A percentile compares a stretch with the other conserved stretches of the same genome.
phyloP scores from a whole-genome alignment of 2,888 invertebrate genomes.

The Drosophila vallismaia region DNA sequence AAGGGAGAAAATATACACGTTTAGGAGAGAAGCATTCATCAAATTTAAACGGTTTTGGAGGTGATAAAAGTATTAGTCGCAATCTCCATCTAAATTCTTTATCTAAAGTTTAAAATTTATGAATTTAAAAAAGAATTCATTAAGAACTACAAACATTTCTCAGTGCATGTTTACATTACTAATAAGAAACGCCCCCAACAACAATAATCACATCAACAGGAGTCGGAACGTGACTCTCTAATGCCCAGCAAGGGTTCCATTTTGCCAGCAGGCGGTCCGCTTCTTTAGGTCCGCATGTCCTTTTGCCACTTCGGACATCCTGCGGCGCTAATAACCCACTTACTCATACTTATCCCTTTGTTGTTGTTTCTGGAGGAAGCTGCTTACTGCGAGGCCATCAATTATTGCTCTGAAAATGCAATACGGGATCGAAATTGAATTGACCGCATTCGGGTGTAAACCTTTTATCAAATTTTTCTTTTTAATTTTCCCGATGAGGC shows the following conservation, averaged over 20 bases:
- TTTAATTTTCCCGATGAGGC: slow-evolving; percentile 2
- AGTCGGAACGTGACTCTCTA: slow-evolving; percentile 64
- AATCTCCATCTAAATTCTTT: too few relatives aligned
- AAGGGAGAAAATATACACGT: neutral
- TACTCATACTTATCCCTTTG: slow-evolving; percentile 80
- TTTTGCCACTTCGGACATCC: slow-evolving; percentile 58
- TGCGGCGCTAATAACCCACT: slow-evolving; percentile 81
- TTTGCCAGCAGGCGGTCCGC: slow-evolving; percentile 50
- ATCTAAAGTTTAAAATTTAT: too few relatives aligned
- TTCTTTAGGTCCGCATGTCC: slow-evolving; percentile 19
- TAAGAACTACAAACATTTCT: slow-evolving; percentile 8
- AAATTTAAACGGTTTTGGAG: too few relatives aligned
- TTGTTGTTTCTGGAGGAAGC: slow-evolving; percentile 28
- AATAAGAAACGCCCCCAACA: slow-evolving; percentile 70
- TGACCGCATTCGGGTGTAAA: slow-evolving; percentile 56
- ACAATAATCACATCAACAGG: slow-evolving; percentile 50
- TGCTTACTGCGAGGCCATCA: slow-evolving; percentile 54
- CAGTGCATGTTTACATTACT: slow-evolving; percentile 65
- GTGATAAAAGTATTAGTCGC: too few relatives aligned
- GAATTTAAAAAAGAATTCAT: neutral
- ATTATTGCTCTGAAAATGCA: slow-evolving; percentile 50
- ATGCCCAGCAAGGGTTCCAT: slow-evolving; percentile 67
- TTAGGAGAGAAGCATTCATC: too few relatives aligned
- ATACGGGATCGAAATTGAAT: slow-evolving; percentile 61
- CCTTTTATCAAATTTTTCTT: slow-evolving; percentile 9